These are phyloP conservation scores for Marcusenius ussheri DNA, from an alignment of 2,113 vertebrate genomes.

Conservation along the genomic window DNA sequence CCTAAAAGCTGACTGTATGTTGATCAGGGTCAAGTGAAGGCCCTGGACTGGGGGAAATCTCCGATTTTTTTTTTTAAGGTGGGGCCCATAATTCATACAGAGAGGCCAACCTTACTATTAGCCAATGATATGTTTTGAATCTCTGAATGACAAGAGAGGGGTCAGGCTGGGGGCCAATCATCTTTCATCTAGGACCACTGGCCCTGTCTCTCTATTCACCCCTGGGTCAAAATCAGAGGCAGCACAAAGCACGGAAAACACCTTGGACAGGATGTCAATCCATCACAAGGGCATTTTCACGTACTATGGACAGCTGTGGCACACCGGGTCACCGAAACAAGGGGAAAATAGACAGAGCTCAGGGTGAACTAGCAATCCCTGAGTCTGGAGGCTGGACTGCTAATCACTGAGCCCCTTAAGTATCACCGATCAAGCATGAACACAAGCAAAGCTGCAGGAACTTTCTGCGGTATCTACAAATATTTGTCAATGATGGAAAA, in stretches of 20 bases:
- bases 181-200: no score
- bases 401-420: not conserved
- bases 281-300: not conserved
- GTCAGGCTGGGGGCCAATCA: not conserved
- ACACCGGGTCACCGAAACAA: not conserved
- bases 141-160: not conserved
- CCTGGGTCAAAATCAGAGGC: not conserved
- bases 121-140: not conserved
- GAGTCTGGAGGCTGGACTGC: not conserved
- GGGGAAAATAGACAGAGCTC: not conserved
- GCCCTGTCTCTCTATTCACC: not conserved
- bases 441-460: not conserved
- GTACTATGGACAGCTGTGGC: not conserved
- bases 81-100: not conserved
- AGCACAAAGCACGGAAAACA: not conserved
- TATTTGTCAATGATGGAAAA: not conserved
- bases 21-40: not conserved
- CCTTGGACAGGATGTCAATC: not conserved
- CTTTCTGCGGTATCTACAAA: not conserved
- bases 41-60: not conserved
- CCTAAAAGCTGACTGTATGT: not conserved
- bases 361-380: not conserved
- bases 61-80: not conserved
- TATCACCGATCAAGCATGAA: not conserved
- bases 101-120: not conserved